These are phyloP conservation scores for Cottoperca gobio DNA, from an alignment of 2,797 vertebrate species.

Conservation along the genomic window DNA sequence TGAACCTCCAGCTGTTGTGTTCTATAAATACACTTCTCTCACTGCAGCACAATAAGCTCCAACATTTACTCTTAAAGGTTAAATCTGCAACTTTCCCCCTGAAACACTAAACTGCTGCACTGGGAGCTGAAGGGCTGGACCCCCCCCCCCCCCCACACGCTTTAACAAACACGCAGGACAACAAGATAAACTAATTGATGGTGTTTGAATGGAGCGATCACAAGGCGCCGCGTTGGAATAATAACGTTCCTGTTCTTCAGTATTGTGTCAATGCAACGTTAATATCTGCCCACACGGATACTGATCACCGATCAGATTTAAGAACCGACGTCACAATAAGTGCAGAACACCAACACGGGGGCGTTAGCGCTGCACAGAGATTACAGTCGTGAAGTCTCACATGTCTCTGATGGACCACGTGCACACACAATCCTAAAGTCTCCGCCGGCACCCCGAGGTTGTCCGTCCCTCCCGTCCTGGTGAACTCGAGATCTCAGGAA, in stretches of 20 bases:
- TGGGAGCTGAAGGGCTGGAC: too few relatives aligned
- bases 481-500: too few relatives aligned
- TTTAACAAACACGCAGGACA: too few relatives aligned
- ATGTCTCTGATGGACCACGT: too few relatives aligned
- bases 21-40: too few relatives aligned
- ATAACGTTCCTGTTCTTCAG: not conserved
- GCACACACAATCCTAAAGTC: too few relatives aligned
- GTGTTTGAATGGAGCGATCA: not conserved
- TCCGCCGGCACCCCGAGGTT: too few relatives aligned
- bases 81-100: not conserved
- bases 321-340: not conserved
- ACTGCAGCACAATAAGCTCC: not conserved
- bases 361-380: not conserved
- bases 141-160: too few relatives aligned
- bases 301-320: not conserved
- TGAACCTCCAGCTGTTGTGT: too few relatives aligned
- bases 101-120: not conserved
- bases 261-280: not conserved
- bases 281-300: not conserved
- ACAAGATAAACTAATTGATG: not conserved
- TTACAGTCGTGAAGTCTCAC: too few relatives aligned
- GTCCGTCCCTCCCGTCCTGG: too few relatives aligned
- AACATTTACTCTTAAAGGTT: not conserved
- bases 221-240: too few relatives aligned
- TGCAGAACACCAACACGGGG: not conserved